A percentile compares a stretch with the other conserved stretches of the same genome.
Conservation (phyloP, 2,797 vertebrate genomes). For the Hydrolagus colliei region DNA sequence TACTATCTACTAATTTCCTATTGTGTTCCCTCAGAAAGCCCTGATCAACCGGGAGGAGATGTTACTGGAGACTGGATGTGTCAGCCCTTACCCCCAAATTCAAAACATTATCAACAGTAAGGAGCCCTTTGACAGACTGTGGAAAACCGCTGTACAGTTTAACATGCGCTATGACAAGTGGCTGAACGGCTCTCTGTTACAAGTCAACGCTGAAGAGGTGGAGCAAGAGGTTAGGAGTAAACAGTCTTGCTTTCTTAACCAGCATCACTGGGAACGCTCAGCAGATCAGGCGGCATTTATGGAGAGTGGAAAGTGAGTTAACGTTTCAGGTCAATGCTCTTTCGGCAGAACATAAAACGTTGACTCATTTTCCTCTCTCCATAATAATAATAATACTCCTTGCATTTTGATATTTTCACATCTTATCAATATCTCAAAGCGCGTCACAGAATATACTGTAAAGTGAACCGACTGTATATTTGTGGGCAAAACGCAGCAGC, state of each 20-base stretch:
- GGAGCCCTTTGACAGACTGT: conserved; percentile 36
- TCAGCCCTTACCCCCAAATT: conserved; percentile 36
- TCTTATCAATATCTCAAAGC: no score
- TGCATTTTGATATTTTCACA: no score
- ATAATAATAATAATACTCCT: no score
- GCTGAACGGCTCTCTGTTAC: conserved; percentile 34
- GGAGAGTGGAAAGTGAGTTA: no score
- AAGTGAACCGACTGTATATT: no score
- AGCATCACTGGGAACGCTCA: no score
- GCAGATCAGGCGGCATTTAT: no score
- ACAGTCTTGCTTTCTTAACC: neutral
- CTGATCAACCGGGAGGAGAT: conserved; percentile 35
- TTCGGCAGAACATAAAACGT: no score
- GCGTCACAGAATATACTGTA: no score
- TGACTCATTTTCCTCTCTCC: no score
- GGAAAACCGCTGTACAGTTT: conserved; percentile 34
- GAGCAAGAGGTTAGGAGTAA: conserved; percentile 35
- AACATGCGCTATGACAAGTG: conserved; percentile 22
- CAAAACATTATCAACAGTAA: conserved; percentile 31
- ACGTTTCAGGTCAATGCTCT: no score
- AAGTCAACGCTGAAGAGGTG: conserved; percentile 37
- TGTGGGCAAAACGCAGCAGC: no score
- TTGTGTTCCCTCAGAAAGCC: conserved; percentile 29
- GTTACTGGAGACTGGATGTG: conserved; percentile 34
- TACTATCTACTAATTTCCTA: neutral